These are phyloP conservation scores for Stylophora pistillata DNA, from an alignment of 64 coral and sea anemone species.

Conservation along the genomic window DNA sequence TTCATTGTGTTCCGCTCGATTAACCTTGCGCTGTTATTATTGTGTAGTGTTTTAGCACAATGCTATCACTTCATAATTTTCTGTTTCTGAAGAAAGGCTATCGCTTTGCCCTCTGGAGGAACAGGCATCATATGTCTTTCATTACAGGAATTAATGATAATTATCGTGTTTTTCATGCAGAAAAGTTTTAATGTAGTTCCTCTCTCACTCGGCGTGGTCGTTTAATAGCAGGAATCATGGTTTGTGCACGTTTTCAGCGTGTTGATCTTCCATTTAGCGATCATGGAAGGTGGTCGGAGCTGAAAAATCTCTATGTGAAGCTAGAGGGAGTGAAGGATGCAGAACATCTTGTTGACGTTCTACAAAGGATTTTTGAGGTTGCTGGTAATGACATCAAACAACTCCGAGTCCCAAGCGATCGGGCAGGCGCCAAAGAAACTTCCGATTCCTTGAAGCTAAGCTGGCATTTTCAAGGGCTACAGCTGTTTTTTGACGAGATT, in stretches of 20 bases:
- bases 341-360: slow-evolving; percentile 4
- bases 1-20: neutral
- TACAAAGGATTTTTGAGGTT: slow-evolving; percentile 52
- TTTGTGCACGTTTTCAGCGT: neutral
- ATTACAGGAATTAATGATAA: neutral
- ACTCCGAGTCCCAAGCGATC: neutral
- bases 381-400: slow-evolving; percentile 53
- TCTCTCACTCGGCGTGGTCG: neutral
- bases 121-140: neutral
- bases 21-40: neutral
- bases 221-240: neutral
- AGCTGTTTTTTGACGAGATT: slow-evolving; percentile 65
- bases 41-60: neutral
- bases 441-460: slow-evolving; percentile 1
- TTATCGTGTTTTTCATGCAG: neutral
- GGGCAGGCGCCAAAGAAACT: neutral
- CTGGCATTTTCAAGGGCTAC: slow-evolving; percentile 66
- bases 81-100: neutral
- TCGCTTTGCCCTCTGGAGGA: neutral
- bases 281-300: slow-evolving; percentile 31
- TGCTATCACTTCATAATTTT: neutral
- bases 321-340: slow-evolving; percentile 7
- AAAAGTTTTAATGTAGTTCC: neutral
- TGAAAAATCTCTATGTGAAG: slow-evolving; percentile 26
- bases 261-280: slow-evolving; percentile 41